Evolutionary conservation across 1,140 invertebrate species (phyloP).

Genomic region (Gryon sp.): DNA sequence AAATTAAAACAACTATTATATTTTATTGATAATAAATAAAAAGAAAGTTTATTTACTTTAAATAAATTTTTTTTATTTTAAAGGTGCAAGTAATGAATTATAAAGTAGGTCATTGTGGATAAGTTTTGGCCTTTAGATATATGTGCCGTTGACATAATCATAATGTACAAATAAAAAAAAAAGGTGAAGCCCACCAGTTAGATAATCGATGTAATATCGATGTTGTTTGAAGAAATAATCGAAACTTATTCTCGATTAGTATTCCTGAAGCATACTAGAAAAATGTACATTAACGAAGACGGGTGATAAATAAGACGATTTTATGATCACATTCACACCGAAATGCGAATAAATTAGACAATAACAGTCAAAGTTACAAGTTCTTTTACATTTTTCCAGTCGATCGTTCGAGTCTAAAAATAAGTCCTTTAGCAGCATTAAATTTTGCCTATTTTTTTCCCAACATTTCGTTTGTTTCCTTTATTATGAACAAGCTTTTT

Average conservation of each 20-base stretch:
- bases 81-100: not conserved
- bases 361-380: constrained; percentile 2
- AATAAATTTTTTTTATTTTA: no score
- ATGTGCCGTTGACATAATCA: not conserved
- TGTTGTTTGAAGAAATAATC: constrained; percentile 1
- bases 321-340: constrained; percentile 15
- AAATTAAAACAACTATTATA: no score
- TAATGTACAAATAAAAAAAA: constrained; percentile 1
- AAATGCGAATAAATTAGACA: constrained; percentile 29
- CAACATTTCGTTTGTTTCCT: constrained; percentile 8
- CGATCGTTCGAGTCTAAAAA: constrained; percentile 17
- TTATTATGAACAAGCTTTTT: constrained; percentile 35
- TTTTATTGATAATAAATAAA: no score
- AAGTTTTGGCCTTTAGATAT: constrained; percentile 3
- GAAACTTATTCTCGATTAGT: constrained; percentile 7
- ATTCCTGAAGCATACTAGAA: not conserved
- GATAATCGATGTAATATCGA: constrained; percentile 19
- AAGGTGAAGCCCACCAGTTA: constrained; percentile 2
- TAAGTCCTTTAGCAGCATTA: constrained; percentile 10
- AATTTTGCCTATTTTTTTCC: constrained; percentile 27
- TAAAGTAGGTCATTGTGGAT: constrained; percentile 13
- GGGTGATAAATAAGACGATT: constrained; percentile 14
- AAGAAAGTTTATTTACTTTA: no score
- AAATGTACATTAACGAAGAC: not conserved
- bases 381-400: constrained; percentile 27